These are phyloP conservation scores for Antheraea pernyi DNA, from an alignment of 1,140 invertebrate genomes.

Conservation along the genomic window DNA sequence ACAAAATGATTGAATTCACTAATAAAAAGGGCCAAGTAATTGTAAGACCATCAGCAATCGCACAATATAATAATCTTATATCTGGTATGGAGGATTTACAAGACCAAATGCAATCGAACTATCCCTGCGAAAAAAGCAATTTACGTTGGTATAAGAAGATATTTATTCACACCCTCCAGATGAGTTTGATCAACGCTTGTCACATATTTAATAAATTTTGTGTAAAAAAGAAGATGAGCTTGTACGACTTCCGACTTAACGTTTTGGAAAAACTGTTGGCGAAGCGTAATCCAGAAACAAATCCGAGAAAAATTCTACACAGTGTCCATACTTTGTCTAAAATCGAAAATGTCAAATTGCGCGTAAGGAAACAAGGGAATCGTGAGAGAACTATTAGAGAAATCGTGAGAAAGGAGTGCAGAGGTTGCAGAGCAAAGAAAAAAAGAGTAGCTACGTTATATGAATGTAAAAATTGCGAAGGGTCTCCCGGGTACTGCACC, in stretches of 20 bases:
- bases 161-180: slow-evolving; percentile 15
- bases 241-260: slow-evolving; percentile 4
- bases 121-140: slow-evolving; percentile 17
- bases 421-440: neutral
- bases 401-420: neutral
- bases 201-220: slow-evolving; percentile 17
- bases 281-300: neutral
- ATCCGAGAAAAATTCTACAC: neutral
- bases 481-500: neutral
- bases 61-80: slow-evolving; percentile 17
- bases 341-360: neutral
- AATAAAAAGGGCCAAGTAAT: neutral
- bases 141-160: slow-evolving; percentile 15
- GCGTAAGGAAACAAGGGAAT: neutral
- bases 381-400: neutral
- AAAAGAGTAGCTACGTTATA: neutral
- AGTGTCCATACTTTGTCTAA: neutral
- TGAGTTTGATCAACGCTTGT: slow-evolving; percentile 15
- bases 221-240: neutral
- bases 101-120: slow-evolving; percentile 15
- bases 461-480: slow-evolving; percentile 6
- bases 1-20: neutral
- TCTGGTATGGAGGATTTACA: slow-evolving; percentile 20
- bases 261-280: slow-evolving; percentile 6
- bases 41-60: neutral